Conservation (phyloP, 2,797 vertebrate genomes). For the Muscicapa striata region DNA sequence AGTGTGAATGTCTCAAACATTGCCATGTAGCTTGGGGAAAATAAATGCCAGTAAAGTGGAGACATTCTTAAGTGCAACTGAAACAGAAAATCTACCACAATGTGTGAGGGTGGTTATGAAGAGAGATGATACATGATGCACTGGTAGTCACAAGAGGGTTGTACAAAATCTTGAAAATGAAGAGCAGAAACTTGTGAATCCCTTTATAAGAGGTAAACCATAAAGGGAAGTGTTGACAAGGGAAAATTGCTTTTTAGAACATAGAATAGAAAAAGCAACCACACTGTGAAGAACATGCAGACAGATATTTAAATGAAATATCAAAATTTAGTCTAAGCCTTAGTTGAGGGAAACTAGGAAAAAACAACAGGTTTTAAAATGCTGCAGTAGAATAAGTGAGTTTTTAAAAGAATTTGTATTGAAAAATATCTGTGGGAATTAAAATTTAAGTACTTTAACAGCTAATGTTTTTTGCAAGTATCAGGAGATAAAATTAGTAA, state of each 20-base stretch:
- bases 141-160: neutral
- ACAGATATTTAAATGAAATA: neutral
- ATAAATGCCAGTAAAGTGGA: neutral
- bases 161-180: neutral
- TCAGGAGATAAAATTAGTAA: neutral
- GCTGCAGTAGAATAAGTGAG: neutral
- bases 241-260: neutral
- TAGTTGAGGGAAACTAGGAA: neutral
- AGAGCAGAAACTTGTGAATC: neutral
- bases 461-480: conserved; percentile 19
- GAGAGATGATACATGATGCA: neutral
- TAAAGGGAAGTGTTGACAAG: neutral
- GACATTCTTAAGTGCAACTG: neutral
- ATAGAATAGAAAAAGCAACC: neutral
- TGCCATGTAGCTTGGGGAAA: neutral
- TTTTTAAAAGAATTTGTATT: neutral
- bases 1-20: neutral
- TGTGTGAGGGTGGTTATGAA: neutral
- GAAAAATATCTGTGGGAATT: neutral
- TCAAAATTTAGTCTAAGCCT: neutral
- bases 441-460: neutral
- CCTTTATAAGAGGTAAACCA: neutral
- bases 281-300: neutral
- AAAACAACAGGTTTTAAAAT: neutral
- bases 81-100: neutral